Base-by-base conservation (phyloP, 2,888 invertebrate species). In the Brachyopa scutellaris region DNA sequence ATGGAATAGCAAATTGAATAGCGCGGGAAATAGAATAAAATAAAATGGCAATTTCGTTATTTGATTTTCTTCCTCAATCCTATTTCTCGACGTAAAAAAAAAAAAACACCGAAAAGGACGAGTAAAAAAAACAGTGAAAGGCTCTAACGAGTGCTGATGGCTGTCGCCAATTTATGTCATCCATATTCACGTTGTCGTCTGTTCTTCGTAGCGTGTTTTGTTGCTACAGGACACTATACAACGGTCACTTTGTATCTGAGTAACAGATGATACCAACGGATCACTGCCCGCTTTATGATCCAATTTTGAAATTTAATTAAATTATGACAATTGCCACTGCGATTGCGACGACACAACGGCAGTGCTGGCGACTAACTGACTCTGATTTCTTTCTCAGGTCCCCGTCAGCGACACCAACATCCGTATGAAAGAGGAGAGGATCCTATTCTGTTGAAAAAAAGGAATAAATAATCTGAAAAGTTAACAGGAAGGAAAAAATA, bases 291-390 rank as follows among this genome's bases (percentile, higher is more conserved):
- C 40, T 51, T 66, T 66, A 66, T 53, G 51, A 40, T 66, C 51
- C 66, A 66, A 66, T 66, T 66, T 66, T 66, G 66, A 66, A 66
- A 53, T 66, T 66, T 66, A 66, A 66, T 66, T 66, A 66, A 66
- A 66, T 51, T 66, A 66, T 66, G 66, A 51, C 51, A 51, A 59
- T 59, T 59, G 29, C 59, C 45, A 45, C 26, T 29, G 49, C 15
- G 49, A 29, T n/a, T 42, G 36, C 40, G 51, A 49, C 33, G 9
- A 31, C 47, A 38, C 11, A 13, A 15, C 7, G 17, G 8, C n/a
- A n/a, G n/a, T n/a, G n/a, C n/a, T n/a, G n/a, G 3, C 19, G 57
- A 47, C 49, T 26, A 33, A 23, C 53, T 53, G 53, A 23, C 13
- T 23, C 19, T 21, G 53, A 53, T 33, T 13, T n/a, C 2, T 4